Percentiles rank a stretch among this genome's conserved stretches.
Conservation (phyloP, 1,140 invertebrate species). For the Drosophila equinoxialis region DNA sequence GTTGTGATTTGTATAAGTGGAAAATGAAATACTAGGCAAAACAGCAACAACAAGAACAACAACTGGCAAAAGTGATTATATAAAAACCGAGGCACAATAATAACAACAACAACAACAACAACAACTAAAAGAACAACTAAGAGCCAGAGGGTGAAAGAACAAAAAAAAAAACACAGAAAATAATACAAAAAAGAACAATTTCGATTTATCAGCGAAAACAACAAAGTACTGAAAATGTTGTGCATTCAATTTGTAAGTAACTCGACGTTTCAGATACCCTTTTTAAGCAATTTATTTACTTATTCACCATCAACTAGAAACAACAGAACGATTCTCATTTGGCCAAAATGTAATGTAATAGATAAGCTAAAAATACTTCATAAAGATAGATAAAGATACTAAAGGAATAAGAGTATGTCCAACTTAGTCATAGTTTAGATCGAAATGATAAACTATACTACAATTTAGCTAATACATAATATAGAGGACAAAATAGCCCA, state of each 20-base stretch:
- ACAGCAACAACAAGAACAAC: conserved; percentile 17
- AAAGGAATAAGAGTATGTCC: too few relatives aligned
- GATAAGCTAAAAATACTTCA: too few relatives aligned
- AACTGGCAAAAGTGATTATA: conserved; percentile 55
- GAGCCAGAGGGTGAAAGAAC: conserved; percentile 26
- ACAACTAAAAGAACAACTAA: conserved; percentile 18
- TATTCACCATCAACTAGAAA: too few relatives aligned
- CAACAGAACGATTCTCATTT: too few relatives aligned
- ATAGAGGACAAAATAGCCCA: too few relatives aligned
- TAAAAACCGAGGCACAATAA: conserved; percentile 55
- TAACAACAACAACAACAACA: conserved; percentile 37
- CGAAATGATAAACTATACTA: too few relatives aligned
- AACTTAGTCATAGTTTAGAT: too few relatives aligned
- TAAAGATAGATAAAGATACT: too few relatives aligned
- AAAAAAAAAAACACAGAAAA: conserved; percentile 36
- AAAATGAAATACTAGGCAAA: conserved; percentile 53
- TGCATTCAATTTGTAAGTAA: neutral
- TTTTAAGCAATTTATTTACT: neutral
- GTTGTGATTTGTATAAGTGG: conserved; percentile 40
- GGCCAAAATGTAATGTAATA: too few relatives aligned
- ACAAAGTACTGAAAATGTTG: conserved; percentile 21
- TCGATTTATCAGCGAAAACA: conserved; percentile 71
- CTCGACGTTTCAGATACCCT: neutral
- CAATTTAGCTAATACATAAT: too few relatives aligned
- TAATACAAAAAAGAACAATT: conserved; percentile 70